phyloP scores from a whole-genome alignment of 2,797 vertebrate species.

The Poeciliopsis paucimaculata region DNA sequence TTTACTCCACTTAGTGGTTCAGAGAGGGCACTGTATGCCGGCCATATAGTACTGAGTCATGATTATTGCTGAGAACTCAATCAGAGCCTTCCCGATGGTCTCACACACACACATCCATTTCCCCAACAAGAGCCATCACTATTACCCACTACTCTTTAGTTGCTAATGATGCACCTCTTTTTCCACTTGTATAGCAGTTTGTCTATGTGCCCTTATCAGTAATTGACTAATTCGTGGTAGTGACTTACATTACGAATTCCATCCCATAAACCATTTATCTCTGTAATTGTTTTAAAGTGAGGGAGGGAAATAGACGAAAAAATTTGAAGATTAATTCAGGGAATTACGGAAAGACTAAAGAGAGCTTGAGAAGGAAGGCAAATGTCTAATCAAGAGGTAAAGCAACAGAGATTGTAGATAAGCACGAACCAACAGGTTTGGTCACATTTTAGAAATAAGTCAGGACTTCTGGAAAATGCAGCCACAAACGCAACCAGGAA shows the following conservation, averaged over 20 bases:
- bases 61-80: slow-evolving; percentile 58
- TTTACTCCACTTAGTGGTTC: slow-evolving; percentile 61
- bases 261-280: neutral
- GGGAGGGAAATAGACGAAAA: neutral
- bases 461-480: neutral
- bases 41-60: slow-evolving; percentile 69
- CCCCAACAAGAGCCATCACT: slow-evolving; percentile 41
- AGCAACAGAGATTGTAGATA: neutral
- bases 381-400: slow-evolving; percentile 18
- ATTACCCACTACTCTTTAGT: neutral
- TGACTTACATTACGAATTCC: neutral
- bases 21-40: slow-evolving; percentile 48
- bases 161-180: slow-evolving; percentile 35
- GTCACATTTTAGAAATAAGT: neutral
- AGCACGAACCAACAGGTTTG: neutral
- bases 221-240: slow-evolving; percentile 72
- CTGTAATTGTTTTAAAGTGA: neutral
- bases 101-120: slow-evolving; percentile 23
- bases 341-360: slow-evolving; percentile 17
- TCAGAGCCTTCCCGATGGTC: slow-evolving; percentile 49
- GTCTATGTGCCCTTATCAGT: slow-evolving; percentile 38
- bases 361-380: neutral
- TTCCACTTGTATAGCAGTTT: slow-evolving; percentile 21
- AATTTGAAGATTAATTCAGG: neutral
- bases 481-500: neutral